Evolutionary conservation across 2,888 invertebrate species (phyloP), one percentile per base, ranked within the genome.

Genomic region (Agrenia bidenticulata): DNA sequence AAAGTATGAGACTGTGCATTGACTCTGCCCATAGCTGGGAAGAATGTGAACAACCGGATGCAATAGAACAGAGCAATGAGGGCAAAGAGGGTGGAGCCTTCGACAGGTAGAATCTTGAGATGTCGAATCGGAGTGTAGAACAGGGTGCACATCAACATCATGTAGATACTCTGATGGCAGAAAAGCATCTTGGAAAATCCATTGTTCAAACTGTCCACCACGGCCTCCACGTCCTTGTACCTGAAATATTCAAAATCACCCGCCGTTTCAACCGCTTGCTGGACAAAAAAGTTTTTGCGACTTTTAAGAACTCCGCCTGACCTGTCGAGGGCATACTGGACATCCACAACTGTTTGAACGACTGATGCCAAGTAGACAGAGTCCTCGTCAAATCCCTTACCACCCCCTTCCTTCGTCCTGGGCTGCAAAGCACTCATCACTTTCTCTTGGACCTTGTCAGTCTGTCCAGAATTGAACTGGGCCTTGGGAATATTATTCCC

Each of bases 121-220:
- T 68, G 70, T n/a, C 75, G 69, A 63, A 75, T 75, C 26, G 75
- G 73, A 7, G 75, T 75, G 73, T 75, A 75, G 73, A 75, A 75
- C 19, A 75, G 59, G 7, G 73, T 75, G 51, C 75, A 73, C 73
- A 73, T 73, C n/a, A 72, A 63, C 62, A 57, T 66, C 75, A 75
- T 75, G 72, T 75, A 75, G 49, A 70, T 66, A 19, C 66, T 63
- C 65, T 74, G 71, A 51, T 75, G 75, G 42, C 71, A 67, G 65
- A 75, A 75, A 1, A 75, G 59, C 66, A 73, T 71, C 42, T 66
- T 66, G 2, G 71, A 73, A 53, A 69, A 73, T 13, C 68, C 66
- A 53, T 73, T 73, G 65, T 75, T 75, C 60, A 75, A 23, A 9
- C 66, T 70, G 67, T 75, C 75, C 51, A 71, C 68, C 1, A 74